phyloP scores from a whole-genome alignment of 1,140 invertebrate species.

The Micrasema longulum region DNA sequence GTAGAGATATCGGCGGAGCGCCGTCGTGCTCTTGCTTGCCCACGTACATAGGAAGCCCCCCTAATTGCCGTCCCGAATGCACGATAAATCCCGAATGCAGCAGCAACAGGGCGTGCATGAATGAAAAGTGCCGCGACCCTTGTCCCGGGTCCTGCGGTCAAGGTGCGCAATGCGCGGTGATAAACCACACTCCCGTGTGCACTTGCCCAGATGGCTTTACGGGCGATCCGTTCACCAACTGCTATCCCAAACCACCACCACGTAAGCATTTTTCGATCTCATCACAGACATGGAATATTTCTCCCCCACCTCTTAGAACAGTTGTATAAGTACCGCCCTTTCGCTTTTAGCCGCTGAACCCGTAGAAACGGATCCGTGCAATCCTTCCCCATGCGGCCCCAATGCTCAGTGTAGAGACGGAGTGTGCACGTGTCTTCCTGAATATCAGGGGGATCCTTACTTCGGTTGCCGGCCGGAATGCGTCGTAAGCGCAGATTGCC shows the following conservation, averaged over 20 bases:
- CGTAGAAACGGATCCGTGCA: conserved; percentile 63
- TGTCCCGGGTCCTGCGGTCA: conserved; percentile 78
- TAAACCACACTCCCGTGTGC: conserved; percentile 78
- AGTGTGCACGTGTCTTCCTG: conserved; percentile 71
- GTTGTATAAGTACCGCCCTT: too few relatives aligned
- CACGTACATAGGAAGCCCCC: conserved; percentile 76
- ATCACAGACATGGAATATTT: conserved; percentile 18
- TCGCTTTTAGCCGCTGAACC: conserved; percentile 50
- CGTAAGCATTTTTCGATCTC: conserved; percentile 48
- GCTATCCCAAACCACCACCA: conserved; percentile 60
- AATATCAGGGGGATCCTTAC: conserved; percentile 77
- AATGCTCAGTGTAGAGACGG: conserved; percentile 70
- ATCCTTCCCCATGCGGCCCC: conserved; percentile 71
- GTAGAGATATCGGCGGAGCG: conserved; percentile 71
- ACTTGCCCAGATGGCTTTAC: conserved; percentile 75
- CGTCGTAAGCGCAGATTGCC: conserved; percentile 85
- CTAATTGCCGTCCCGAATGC: conserved; percentile 81
- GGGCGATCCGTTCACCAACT: conserved; percentile 77
- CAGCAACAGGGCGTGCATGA: conserved; percentile 75
- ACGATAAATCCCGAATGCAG: conserved; percentile 79
- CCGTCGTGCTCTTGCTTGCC: conserved; percentile 77
- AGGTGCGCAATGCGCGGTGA: conserved; percentile 73
- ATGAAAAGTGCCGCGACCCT: conserved; percentile 78
- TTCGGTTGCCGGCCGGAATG: conserved; percentile 85
- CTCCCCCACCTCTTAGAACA: too few relatives aligned